A percentile compares a stretch with the other conserved stretches of the same genome.
These are phyloP conservation scores for Piscicola geometra DNA, from an alignment of 2,888 invertebrate species.

Conservation along the genomic window DNA sequence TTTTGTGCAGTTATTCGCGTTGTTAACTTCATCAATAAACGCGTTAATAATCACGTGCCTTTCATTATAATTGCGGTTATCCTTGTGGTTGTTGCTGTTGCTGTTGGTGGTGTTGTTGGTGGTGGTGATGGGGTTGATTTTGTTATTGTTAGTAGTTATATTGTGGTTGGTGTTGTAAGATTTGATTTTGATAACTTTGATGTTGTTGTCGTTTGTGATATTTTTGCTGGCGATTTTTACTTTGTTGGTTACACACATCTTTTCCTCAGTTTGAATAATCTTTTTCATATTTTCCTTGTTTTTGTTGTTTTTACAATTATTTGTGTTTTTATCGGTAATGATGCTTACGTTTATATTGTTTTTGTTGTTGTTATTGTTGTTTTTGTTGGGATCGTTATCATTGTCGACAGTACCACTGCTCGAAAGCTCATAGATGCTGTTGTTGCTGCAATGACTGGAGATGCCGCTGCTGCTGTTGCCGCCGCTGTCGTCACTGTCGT, in stretches of 20 bases:
- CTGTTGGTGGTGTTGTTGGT: not conserved
- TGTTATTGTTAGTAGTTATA: not conserved
- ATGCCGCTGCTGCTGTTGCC: slow-evolving; percentile 18
- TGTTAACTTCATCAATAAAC: no score
- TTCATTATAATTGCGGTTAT: not conserved
- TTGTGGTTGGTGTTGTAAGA: not conserved
- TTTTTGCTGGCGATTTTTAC: no score
- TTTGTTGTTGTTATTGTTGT: not conserved
- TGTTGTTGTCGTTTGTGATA: not conserved
- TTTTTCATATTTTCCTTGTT: no score
- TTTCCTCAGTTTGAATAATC: no score
- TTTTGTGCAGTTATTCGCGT: no score
- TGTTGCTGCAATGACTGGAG: slow-evolving; percentile 18
- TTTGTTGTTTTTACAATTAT: no score
- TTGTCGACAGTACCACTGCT: not conserved
- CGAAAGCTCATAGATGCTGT: slow-evolving; percentile 6
- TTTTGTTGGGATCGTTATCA: not conserved
- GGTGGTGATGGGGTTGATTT: not conserved
- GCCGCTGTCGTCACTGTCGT: slow-evolving; percentile 8
- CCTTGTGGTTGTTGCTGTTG: slow-evolving; percentile 1
- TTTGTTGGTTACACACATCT: no score
- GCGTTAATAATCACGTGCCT: no score
- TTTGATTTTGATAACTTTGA: not conserved
- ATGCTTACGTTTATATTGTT: not conserved
- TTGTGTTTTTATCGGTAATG: not conserved